Base-by-base conservation (phyloP, 2,113 vertebrate species). In the Octodon degus region DNA sequence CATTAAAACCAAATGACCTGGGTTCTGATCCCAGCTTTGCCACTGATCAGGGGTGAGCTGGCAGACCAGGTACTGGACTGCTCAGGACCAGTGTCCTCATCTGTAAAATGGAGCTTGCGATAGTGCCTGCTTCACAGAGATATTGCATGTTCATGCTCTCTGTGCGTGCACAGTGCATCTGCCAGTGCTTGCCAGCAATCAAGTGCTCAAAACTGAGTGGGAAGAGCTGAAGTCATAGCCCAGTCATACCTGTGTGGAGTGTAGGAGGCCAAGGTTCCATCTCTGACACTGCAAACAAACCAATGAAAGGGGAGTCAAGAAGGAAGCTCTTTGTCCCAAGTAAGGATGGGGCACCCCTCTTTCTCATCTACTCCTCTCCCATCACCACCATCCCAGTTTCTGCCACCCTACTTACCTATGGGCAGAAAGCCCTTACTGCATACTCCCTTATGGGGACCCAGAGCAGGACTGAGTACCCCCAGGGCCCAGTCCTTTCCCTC, bases 381-480 rank as follows among this genome's bases (percentile, higher is more conserved):
- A 47, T 80, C 19, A 34, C 50, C 47, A 83, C 63, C 30, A 79
- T 62, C 40, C 30, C 27, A 86, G 37, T 63, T 86, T 93, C 88
- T 55, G 62, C n/a, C 79, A 68, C 37, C 11, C 76, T 91, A 62
- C 17, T 77, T 67, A 53, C 27, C 83, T 74, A 2, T 67, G 65
- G 86, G 84, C 91, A 91, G 67, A 94, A 93, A 82, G 24, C 67
- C 79, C 60, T 89, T 60, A 17, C 83, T 92, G 32, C 62, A 62
- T 50, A 62, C 55, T 87, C 55, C 30, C 34, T 37, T 86, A 68
- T 86, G 19, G 80, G 65, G 77, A 81, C 25, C 60, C 55, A 84
- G 34, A 88, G 32, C 5, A 80, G 67, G 34, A 25, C 30, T 82
- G 22, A 81, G 24, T 63, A 50, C 9, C 25, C 2, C 50, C 20